Base-by-base conservation (phyloP, 2,888 invertebrate species). In the Trichopria drosophilae region DNA sequence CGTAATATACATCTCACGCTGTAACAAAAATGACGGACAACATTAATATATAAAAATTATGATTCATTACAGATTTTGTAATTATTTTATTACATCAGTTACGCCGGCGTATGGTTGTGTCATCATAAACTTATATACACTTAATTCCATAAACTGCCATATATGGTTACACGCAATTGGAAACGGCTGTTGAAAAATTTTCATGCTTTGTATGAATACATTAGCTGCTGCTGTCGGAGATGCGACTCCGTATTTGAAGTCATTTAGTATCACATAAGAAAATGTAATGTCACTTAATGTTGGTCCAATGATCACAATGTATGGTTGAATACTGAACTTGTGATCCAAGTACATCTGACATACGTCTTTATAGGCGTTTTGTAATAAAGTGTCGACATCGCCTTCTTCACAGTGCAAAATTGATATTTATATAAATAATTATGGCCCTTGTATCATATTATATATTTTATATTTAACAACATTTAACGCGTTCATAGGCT, bases 81-180 rank as follows among this genome's bases (percentile, higher is more conserved):
- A 29, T 32, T 39, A 7, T 10, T 53, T 35, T 36, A 53, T 49
- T 9, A 53, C n/a, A 18, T 13, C 10, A 9, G 45, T 12, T 10
- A 53, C 49, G 16, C 28, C 22, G 15, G 31, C 16, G 29, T 51
- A 51, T 18, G 40, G 10, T 31, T 47, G 23, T 4, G 7, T 9
- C 1, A 43, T 26, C 7, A 41, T 26, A 16, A 40, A 40, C n/a
- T 31, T 20, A 26, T 55, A 51, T 3, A 48, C 39, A 26, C 34
- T 24, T 28, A n/a, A 22, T 28, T 55, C 55, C 3, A 55, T 36
- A 40, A 55, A n/a, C 16, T 55, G 51, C 55, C 55, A 55, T n/a
- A 55, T 42, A 34, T 55, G 55, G n/a, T 35, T 45, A 19, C 35
- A 52, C 15, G 37, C 26, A 10, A 24, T 7, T 3, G 49, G 23